phyloP scores from a whole-genome alignment of 2,113 vertebrate genomes.

The Rhegmatorhina hoffmannsi region DNA sequence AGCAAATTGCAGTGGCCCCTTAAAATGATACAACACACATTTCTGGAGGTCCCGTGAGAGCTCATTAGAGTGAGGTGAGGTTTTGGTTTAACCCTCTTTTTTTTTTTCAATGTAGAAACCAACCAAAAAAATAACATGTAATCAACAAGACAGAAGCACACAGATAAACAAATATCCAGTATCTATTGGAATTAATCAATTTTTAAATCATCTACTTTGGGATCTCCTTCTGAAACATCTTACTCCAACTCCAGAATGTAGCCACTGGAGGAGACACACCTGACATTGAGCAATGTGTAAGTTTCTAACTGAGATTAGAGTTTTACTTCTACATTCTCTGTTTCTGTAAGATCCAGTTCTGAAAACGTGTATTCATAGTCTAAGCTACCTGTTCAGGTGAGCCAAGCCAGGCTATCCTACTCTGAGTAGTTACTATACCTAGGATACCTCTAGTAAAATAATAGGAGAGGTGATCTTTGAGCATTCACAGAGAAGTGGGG shows the following conservation, averaged over 20 bases:
- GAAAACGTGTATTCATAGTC: neutral
- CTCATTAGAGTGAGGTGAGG: slow-evolving; percentile 53
- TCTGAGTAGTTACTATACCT: neutral
- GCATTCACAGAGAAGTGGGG: neutral
- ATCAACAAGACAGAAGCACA: neutral
- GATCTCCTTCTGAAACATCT: neutral
- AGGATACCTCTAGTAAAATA: neutral
- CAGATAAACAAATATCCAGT: neutral
- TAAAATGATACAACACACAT: slow-evolving; percentile 17
- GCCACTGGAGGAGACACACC: neutral
- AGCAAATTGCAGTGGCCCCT: slow-evolving; percentile 4
- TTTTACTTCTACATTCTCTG: neutral
- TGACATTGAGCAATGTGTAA: neutral
- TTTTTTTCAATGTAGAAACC: neutral
- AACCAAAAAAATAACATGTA: neutral
- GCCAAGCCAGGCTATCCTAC: neutral
- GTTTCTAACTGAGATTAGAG: neutral
- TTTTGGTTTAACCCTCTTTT: neutral
- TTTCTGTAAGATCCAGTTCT: neutral
- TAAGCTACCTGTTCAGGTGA: neutral
- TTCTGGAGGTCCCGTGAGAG: neutral
- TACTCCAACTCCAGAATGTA: neutral
- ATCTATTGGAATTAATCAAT: neutral
- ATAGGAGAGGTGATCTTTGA: neutral
- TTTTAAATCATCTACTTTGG: neutral